Evolutionary conservation across 1,140 invertebrate genomes (phyloP), one percentile per base, ranked within the genome.

Genomic region (Drosophila neocordata): DNA sequence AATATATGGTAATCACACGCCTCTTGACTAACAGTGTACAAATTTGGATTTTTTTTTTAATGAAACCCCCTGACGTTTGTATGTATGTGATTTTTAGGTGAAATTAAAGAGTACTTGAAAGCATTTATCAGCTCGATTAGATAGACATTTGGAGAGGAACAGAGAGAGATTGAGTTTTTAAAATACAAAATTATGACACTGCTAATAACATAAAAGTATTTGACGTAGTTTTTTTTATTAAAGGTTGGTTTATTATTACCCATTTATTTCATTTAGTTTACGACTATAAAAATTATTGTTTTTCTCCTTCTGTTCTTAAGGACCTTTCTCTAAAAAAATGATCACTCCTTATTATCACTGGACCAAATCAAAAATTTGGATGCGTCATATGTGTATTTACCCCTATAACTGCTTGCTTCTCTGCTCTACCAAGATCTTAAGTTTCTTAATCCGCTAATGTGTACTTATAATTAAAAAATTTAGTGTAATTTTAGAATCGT

Each of bases 71-170:
- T 12, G 9, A 51, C 48, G 6, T 24, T 13, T 22, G 56, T 53
- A 69, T 69, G 64, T 70, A 65, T 31, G 38, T 35, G n/a, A 11
- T 11, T 53, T n/a, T 57, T n/a, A 37, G 34, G 22, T 38, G 15
- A 34, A 44, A 20, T 15, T 37, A 41, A 56, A 55, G 35, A n/a
- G 44, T 57, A 74, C 70, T 74, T 31, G 15, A 65, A 15, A 44
- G 6, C 4, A n/a, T 34, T 66, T 62, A 73, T 74, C 71, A 20
- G 0, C 5, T 8, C 38, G 72, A 74, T 74, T 74, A 74, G 72
- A 73, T 66, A 44, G 41, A 44, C 7, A 44, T 2, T 44, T 8
- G 5, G 13, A 44, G 13, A 44, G 5, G 34, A 1, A 35, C 0
- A 35, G 9, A 9, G 6, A 44, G 7, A 6, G 13, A 41, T 41